Base-by-base conservation (phyloP, 2,113 vertebrate species). In the Galbula dea region DNA sequence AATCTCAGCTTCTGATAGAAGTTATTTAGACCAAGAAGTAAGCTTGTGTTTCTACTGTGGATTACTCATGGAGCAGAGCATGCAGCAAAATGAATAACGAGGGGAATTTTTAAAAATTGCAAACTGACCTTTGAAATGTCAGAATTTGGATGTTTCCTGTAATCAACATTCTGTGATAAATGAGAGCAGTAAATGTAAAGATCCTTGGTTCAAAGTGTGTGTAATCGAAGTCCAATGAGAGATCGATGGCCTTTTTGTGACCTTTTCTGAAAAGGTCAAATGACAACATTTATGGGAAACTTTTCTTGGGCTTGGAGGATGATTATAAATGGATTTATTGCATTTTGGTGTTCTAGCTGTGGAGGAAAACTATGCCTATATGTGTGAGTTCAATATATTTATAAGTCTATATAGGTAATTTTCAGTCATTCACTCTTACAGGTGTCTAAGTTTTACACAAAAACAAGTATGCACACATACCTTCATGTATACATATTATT, bases 91-190 rank as follows among this genome's bases (percentile, higher is more conserved):
- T 95, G 89, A 96, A 48, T 84, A 84, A 96, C 86, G 77, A 92
- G 48, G 36, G 17, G 48, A 89, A 93, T 90, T 82, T 84, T 94
- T 84, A 24, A 86, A 94, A 94, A 78, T 84, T 86, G 66, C 66
- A 46, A 81, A 95, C 62, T 94, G 90, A 95, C 94, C 86, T 95
- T 95, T 96, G 90, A 96, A 96, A 94, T 95, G 90, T 86, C 92
- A 95, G 83, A 90, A 94, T 90, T 94, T 52, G 62, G 83, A 76
- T 89, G 86, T 76, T 95, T 92, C 80, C 69, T 90, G 66, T 43
- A 96, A 88, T 95, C 90, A 93, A 37, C 69, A 41, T 84, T 73
- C 62, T 88, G 45, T 96, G 94, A 95, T 93, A 92, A 89, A 96
- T 68, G 86, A 79, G 83, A 84, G 62, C 62, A 81, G 71, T 82